These are phyloP conservation scores for Sprattus sprattus DNA, from an alignment of 2,113 vertebrate genomes.

Conservation along the genomic window DNA sequence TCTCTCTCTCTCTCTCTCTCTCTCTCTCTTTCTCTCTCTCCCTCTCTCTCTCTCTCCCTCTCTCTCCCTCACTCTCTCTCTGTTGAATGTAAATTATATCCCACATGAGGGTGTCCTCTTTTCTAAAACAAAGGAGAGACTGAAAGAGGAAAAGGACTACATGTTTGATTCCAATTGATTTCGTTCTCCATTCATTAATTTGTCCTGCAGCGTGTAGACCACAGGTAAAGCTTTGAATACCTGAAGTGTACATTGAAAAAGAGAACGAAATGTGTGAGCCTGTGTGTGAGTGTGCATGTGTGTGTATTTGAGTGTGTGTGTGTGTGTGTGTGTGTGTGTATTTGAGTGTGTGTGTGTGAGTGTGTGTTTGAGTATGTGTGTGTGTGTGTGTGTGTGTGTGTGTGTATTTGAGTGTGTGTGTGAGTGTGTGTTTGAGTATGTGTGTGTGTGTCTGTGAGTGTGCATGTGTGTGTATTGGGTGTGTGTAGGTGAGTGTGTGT, in stretches of 20 bases:
- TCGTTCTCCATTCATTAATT: neutral
- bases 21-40: neutral
- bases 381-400: constrained; percentile 12
- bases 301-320: no score
- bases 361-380: constrained; percentile 22
- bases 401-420: neutral
- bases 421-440: neutral
- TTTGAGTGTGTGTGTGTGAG: neutral
- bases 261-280: neutral
- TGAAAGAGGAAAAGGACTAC: neutral
- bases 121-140: neutral
- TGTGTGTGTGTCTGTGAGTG: constrained; percentile 17
- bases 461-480: neutral
- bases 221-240: neutral
- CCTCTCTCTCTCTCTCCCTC: neutral
- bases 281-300: constrained; percentile 16
- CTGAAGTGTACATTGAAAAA: neutral
- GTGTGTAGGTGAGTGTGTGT: no score
- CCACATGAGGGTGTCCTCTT: constrained; percentile 27
- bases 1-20: neutral
- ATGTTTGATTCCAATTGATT: neutral
- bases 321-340: no score
- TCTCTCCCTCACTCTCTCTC: neutral
- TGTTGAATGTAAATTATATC: constrained; percentile 11
- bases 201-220: neutral